Evolutionary conservation across 2,113 vertebrate species (phyloP), one percentile per base, ranked within the genome.

Genomic region (Heliornis fulica): DNA sequence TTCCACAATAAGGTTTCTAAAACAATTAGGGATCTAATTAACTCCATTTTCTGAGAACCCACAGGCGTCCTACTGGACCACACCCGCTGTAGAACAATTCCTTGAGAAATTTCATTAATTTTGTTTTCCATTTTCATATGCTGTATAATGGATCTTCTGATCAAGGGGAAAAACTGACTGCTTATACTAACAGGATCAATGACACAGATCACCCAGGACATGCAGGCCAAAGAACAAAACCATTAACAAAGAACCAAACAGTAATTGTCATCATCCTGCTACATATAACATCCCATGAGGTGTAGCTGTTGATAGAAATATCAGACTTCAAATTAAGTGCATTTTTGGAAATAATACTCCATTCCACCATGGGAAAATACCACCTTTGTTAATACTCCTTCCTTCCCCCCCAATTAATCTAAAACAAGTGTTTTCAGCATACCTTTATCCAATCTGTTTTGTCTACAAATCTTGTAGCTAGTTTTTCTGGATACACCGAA

Each of bases 401-500:
- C 6, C 23, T 22, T 14, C 26, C 6, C 9, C 38, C 15, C 31
- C 46, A 28, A 60, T 41, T 13, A 13, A 34, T 8, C 8, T 3
- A 48, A 50, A 51, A 17, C 38, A 41, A 15, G 2, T 9, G 2
- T 5, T 78, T 48, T 87, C 56, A 64, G 70, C 65, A 46, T 97
- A 99, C 99, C 98, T 99, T 99, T 94, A 99, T 99, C 99, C 99
- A 99, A 94, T 99, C 99, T 65, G 99, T 99, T 98, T 98, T 99
- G 91, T 99, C 98, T 64, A 98, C 94, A 97, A 99, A 99, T 97
- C 98, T 98, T 32, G 97, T 86, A 53, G 99, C 99, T 82, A 99
- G 97, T 94, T 99, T 99, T 94, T 99, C 98, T 40, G 99, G 99
- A 95, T 98, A 99, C 34, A 99, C 99, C 13, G 99, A 99, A 92